Conservation (phyloP, 2,113 vertebrate genomes). For the Chloropsis hardwickii region DNA sequence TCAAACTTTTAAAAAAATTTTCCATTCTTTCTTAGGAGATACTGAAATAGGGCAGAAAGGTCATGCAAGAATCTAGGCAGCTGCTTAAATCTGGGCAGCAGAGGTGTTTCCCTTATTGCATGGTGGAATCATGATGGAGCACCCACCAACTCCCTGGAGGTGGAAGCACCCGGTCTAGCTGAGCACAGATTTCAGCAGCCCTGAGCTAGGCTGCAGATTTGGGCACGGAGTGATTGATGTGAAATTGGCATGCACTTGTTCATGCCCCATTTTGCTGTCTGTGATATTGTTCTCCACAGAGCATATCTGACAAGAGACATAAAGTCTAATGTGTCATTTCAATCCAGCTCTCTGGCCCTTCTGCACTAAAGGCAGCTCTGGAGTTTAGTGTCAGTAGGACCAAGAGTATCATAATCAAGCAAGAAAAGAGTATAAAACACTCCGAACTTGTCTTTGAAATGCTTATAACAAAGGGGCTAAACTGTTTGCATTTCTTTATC, state of each 20-base stretch:
- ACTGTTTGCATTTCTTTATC: neutral
- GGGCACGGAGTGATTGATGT: neutral
- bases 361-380: neutral
- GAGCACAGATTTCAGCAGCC: neutral
- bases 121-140: neutral
- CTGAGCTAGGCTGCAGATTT: neutral
- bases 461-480: neutral
- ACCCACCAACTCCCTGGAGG: neutral
- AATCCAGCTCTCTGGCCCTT: fast-evolving
- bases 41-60: neutral
- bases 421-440: neutral
- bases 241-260: neutral
- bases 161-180: fast-evolving
- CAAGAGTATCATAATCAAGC: neutral
- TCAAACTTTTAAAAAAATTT: neutral
- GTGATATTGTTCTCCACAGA: neutral
- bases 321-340: neutral
- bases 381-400: neutral
- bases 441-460: neutral
- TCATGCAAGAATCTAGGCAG: neutral
- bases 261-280: neutral
- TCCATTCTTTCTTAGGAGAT: neutral
- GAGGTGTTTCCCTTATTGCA: fast-evolving
- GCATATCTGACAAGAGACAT: neutral
- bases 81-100: neutral